A percentile compares a stretch with the other conserved stretches of the same genome.
Conservation (phyloP, 2,888 invertebrate genomes). For the Pasiphila rectangulata region DNA sequence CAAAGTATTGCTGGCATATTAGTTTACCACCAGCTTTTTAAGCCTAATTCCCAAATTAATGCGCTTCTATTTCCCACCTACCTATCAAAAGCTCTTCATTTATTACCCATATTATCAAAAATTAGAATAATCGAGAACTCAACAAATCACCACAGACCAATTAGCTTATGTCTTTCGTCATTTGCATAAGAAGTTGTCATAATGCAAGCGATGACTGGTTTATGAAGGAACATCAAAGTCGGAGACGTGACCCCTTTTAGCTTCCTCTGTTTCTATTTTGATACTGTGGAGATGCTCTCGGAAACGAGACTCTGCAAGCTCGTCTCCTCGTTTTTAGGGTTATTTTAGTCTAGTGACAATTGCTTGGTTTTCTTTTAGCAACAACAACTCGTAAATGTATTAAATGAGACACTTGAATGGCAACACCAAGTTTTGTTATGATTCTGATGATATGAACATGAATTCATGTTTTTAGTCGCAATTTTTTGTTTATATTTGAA, state of each 20-base stretch:
- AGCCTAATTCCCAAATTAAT: too few species aligned
- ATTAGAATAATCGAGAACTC: constrained; percentile 15
- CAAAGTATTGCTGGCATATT: too few species aligned
- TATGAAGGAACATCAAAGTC: constrained; percentile 48
- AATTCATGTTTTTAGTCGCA: too few species aligned
- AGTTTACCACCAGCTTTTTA: too few species aligned
- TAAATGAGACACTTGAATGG: too few species aligned
- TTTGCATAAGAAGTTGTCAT: constrained; percentile 28
- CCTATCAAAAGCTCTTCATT: constrained; percentile 12
- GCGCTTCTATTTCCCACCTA: constrained; percentile 12
- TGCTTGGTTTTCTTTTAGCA: too few species aligned
- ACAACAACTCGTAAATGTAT: too few species aligned
- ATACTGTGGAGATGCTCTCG: constrained; percentile 7
- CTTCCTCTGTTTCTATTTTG: constrained; percentile 35
- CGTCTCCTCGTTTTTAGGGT: too few species aligned
- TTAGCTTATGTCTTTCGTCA: constrained; percentile 24
- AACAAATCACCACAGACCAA: constrained; percentile 12
- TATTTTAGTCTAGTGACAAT: too few species aligned
- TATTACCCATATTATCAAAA: constrained; percentile 5
- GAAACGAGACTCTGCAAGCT: not conserved
- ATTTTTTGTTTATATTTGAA: too few species aligned
- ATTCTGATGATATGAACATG: too few species aligned
- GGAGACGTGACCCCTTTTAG: constrained; percentile 44
- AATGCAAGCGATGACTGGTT: constrained; percentile 45
- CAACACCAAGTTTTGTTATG: too few species aligned